A percentile compares a stretch with the other conserved stretches of the same genome.
phyloP scores from a whole-genome alignment of 1,140 invertebrate species.

The Hestina assimilis region DNA sequence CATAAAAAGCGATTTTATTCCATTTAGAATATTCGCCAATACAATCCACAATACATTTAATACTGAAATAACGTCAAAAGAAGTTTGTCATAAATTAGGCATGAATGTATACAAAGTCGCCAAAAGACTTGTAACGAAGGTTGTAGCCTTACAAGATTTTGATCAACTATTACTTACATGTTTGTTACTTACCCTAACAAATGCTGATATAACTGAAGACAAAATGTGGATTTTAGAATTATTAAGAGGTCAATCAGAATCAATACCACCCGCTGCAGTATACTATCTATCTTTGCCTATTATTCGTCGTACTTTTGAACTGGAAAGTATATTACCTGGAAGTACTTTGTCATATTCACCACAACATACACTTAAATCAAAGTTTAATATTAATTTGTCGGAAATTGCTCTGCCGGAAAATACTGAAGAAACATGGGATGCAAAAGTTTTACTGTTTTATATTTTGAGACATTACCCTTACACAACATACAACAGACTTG shows the following conservation, averaged over 20 bases:
- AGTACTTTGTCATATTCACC: conserved; percentile 52
- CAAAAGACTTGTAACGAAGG: conserved; percentile 51
- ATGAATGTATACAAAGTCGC: conserved; percentile 35
- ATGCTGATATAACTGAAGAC: conserved; percentile 32
- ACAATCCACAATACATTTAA: conserved; percentile 21
- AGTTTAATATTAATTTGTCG: conserved; percentile 66
- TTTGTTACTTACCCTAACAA: conserved; percentile 50
- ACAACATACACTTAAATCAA: conserved; percentile 58
- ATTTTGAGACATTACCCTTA: conserved; percentile 58
- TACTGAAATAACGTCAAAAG: conserved; percentile 6
- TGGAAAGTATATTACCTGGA: conserved; percentile 42
- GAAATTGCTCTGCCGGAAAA: conserved; percentile 62
- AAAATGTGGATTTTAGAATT: conserved; percentile 52
- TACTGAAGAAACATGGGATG: conserved; percentile 70
- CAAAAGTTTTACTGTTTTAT: conserved; percentile 62
- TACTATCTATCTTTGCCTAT: conserved; percentile 46
- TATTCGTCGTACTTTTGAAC: conserved; percentile 48
- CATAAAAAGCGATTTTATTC: conserved; percentile 49
- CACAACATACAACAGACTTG: conserved; percentile 47
- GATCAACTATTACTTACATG: conserved; percentile 58
- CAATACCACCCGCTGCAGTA: conserved; percentile 42
- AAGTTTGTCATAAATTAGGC: conserved; percentile 28
- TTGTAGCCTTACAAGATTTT: conserved; percentile 50
- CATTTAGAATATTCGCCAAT: conserved; percentile 49
- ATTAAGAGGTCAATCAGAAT: conserved; percentile 54